Conservation (phyloP, 2,113 vertebrate genomes). For the Ancistrus triradiatus region DNA sequence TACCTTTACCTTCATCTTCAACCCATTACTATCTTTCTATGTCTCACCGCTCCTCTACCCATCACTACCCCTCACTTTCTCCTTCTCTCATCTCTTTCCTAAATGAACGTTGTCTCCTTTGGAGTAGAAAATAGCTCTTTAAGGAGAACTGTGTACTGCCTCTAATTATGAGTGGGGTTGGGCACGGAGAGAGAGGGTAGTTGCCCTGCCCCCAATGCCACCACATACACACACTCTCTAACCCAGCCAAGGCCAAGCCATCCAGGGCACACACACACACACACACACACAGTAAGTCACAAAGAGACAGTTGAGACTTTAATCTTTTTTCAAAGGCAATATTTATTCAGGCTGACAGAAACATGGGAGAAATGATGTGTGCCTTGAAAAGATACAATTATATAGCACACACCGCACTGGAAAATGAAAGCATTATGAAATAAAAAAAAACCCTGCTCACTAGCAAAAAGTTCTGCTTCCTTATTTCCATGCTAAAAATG, state of each 20-base stretch:
- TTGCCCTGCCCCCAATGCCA: slow-evolving; percentile 57
- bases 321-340: slow-evolving; percentile 28
- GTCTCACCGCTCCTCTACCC: slow-evolving; percentile 29
- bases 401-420: slow-evolving; percentile 4
- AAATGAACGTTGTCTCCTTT: slow-evolving; percentile 56
- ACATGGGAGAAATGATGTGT: slow-evolving; percentile 33
- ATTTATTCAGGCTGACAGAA: slow-evolving; percentile 36
- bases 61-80: slow-evolving; percentile 39
- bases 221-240: slow-evolving; percentile 1
- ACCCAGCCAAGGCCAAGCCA: slow-evolving; percentile 47
- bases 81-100: slow-evolving; percentile 48
- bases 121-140: slow-evolving; percentile 58
- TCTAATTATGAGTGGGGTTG: slow-evolving; percentile 70
- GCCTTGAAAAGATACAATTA: slow-evolving; percentile 29
- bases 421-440: slow-evolving; percentile 34
- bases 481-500: not conserved
- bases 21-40: slow-evolving; percentile 5
- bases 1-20: slow-evolving; percentile 43
- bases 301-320: slow-evolving; percentile 40
- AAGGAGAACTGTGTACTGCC: slow-evolving; percentile 65
- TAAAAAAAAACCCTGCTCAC: slow-evolving; percentile 1
- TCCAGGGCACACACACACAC: slow-evolving; percentile 44
- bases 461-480: slow-evolving; percentile 9
- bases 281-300: slow-evolving; percentile 38
- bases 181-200: slow-evolving; percentile 53